Conservation (phyloP, 2,797 vertebrate genomes). For the Orientallactaga sibirica region DNA sequence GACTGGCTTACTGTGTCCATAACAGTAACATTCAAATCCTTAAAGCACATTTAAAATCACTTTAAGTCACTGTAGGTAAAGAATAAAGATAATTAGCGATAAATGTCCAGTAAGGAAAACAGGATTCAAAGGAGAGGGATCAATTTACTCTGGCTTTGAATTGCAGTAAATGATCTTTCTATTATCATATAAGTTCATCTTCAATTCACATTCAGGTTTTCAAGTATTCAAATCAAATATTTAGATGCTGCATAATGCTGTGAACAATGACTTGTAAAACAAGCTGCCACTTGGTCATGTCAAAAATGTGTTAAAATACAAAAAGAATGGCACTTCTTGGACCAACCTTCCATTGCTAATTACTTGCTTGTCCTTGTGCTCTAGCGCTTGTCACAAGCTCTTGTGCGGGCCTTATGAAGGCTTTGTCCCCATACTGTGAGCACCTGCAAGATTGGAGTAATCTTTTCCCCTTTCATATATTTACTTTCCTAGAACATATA, state of each 20-base stretch:
- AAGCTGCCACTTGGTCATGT: not conserved
- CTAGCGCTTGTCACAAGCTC: too few relatives aligned
- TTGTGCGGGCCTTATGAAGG: not conserved
- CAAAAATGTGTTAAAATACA: not conserved
- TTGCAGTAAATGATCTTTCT: not conserved
- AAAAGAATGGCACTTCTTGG: not conserved
- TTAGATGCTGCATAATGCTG: not conserved
- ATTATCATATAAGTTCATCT: not conserved
- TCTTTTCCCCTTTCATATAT: not conserved
- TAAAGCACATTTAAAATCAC: not conserved
- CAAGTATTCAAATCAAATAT: not conserved
- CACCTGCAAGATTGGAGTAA: not conserved
- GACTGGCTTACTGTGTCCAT: not conserved
- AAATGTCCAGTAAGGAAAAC: not conserved
- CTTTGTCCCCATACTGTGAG: not conserved
- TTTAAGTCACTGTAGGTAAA: not conserved
- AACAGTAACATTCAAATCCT: not conserved
- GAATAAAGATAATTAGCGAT: not conserved
- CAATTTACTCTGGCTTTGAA: conserved; percentile 55
- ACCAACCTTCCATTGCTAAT: not conserved
- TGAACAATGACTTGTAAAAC: not conserved
- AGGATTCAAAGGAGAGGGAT: not conserved
- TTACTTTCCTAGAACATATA: not conserved
- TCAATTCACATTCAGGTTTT: not conserved
- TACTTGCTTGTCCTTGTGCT: not conserved